phyloP scores from a whole-genome alignment of 2,888 invertebrate genomes.

The Diaphora mendica region DNA sequence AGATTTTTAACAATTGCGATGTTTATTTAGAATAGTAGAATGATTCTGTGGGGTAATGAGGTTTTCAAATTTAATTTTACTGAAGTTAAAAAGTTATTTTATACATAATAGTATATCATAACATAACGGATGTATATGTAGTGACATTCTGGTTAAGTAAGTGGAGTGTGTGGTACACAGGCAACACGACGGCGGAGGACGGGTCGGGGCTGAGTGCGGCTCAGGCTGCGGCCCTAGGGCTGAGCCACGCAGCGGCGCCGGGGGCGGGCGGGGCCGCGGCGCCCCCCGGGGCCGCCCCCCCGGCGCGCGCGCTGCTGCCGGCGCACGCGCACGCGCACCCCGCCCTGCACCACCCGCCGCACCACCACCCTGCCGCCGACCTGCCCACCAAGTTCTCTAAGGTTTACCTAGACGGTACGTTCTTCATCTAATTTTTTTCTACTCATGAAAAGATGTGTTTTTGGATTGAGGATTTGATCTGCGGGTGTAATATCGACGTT shows the following conservation, averaged over 20 bases:
- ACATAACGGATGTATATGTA: too few species aligned
- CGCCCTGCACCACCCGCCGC: slow-evolving; percentile 18
- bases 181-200: slow-evolving; percentile 41
- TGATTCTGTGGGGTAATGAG: too few species aligned
- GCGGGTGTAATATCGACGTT: too few species aligned
- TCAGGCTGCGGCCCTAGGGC: slow-evolving; percentile 80
- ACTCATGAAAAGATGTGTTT: too few species aligned
- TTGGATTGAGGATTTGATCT: too few species aligned
- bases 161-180: neutral
- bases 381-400: slow-evolving; percentile 74
- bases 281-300: slow-evolving; percentile 54
- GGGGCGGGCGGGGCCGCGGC: slow-evolving; percentile 57
- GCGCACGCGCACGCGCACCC: slow-evolving; percentile 37
- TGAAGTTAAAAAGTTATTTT: too few species aligned
- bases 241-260: slow-evolving; percentile 75
- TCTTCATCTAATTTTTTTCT: neutral
- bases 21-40: too few species aligned
- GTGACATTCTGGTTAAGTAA: too few species aligned
- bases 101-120: too few species aligned
- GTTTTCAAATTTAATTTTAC: too few species aligned
- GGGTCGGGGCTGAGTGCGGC: slow-evolving; percentile 70
- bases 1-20: neutral
- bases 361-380: slow-evolving; percentile 47
- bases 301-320: slow-evolving; percentile 19
- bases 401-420: slow-evolving; percentile 75